phyloP scores from a whole-genome alignment of 2,797 vertebrate genomes.

The Lutjanus campechanus region DNA sequence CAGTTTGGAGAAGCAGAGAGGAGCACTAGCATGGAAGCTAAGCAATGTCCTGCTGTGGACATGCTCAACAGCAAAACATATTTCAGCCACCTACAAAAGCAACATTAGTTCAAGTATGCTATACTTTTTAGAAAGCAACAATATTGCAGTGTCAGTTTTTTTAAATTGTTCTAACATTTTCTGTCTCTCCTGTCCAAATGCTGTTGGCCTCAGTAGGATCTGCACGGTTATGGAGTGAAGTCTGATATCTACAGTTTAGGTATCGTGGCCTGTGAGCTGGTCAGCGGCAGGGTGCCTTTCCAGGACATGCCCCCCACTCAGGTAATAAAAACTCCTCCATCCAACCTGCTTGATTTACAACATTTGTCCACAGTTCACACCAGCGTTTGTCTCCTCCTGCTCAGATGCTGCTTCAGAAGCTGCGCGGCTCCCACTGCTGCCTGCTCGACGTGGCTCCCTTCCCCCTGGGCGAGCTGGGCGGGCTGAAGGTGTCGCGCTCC shows the following conservation, averaged over 20 bases:
- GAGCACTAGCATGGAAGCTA: too few species aligned
- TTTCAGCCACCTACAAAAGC: too few species aligned
- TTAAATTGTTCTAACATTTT: neutral
- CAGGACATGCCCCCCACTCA: constrained; percentile 96
- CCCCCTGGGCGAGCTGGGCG: constrained; percentile 89
- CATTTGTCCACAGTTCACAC: neutral
- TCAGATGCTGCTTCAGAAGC: constrained; percentile 97
- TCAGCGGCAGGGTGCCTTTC: constrained; percentile 95
- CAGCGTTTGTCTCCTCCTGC: neutral
- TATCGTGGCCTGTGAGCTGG: constrained; percentile 96
- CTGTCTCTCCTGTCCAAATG: neutral
- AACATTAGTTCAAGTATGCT: too few species aligned
- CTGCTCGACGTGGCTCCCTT: constrained; percentile 90
- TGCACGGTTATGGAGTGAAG: constrained; percentile 96
- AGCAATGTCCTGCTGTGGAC: too few species aligned
- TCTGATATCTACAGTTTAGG: constrained; percentile 99
- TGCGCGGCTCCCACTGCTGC: constrained; percentile 92
- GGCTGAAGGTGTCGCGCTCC: constrained; percentile 93
- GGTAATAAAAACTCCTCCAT: constrained; percentile 79
- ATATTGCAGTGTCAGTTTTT: neutral
- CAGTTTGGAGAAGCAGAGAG: too few species aligned
- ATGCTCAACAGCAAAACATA: too few species aligned
- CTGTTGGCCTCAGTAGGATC: constrained; percentile 86
- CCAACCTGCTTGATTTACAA: neutral
- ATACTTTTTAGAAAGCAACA: neutral